Evolutionary conservation across 2,888 invertebrate species (phyloP).

Genomic region (Alviniconcha strummeri): DNA sequence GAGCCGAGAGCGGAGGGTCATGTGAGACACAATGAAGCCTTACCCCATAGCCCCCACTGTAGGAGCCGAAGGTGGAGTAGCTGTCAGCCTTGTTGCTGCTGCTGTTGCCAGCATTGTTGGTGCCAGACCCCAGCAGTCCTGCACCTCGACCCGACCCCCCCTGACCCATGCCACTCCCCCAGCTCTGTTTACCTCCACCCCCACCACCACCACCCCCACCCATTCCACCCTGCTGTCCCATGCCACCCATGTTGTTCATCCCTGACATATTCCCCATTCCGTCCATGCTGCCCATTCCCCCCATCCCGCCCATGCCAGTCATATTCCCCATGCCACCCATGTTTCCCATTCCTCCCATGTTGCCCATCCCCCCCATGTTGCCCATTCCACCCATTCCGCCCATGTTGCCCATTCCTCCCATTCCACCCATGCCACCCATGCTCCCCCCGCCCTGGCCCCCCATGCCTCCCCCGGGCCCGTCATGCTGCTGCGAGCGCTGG

Average conservation of each 20-base stretch:
- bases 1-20: not conserved
- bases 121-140: not conserved
- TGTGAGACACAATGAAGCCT: not conserved
- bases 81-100: slow-evolving; percentile 25
- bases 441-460: slow-evolving; percentile 30
- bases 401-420: slow-evolving; percentile 25
- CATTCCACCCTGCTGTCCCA: slow-evolving; percentile 18
- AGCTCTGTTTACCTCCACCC: slow-evolving; percentile 2
- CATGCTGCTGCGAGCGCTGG: slow-evolving; percentile 21
- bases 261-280: not conserved
- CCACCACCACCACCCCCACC: not conserved
- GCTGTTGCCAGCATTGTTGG: not conserved
- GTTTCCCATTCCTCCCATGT: slow-evolving; percentile 25
- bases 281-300: not conserved
- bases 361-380: slow-evolving; percentile 28
- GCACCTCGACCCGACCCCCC: not conserved
- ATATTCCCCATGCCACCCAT: slow-evolving; percentile 13
- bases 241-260: not conserved
- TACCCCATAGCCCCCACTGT: slow-evolving; percentile 43
- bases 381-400: slow-evolving; percentile 1
- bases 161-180: slow-evolving; percentile 1
- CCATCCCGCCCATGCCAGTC: slow-evolving; percentile 25
- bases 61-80: slow-evolving; percentile 34
- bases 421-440: slow-evolving; percentile 26
- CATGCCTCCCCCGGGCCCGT: slow-evolving; percentile 23